Conservation (phyloP, 2,797 vertebrate genomes). For the Hapalemur alaotrensis region DNA sequence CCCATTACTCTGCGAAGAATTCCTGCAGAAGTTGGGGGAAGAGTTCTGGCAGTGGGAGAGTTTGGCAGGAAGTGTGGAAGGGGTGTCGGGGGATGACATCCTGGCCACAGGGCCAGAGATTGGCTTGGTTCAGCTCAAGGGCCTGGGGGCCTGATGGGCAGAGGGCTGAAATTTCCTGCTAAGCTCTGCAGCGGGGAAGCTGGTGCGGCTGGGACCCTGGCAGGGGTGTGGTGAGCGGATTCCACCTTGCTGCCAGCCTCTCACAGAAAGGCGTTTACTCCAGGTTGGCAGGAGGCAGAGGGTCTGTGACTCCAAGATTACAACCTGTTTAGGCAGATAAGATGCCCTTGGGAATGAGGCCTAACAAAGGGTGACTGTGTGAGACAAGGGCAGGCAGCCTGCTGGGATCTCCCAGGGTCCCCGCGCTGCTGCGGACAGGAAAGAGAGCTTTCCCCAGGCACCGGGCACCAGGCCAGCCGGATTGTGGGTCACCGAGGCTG, state of each 20-base stretch:
- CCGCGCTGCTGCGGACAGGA: neutral
- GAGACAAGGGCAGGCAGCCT: neutral
- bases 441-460: neutral
- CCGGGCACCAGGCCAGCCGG: neutral
- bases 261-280: neutral
- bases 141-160: neutral
- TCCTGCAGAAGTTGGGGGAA: neutral
- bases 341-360: conserved; percentile 42
- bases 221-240: neutral
- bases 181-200: neutral
- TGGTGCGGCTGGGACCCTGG: too few species aligned
- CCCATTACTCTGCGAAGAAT: neutral
- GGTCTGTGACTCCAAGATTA: conserved; percentile 57
- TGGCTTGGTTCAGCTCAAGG: neutral
- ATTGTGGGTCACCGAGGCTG: neutral
- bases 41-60: neutral
- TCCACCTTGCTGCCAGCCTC: neutral
- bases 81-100: neutral
- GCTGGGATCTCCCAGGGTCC: neutral
- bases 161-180: neutral
- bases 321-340: conserved; percentile 69
- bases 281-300: conserved; percentile 17
- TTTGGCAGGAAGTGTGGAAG: too few species aligned
- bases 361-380: conserved; percentile 64
- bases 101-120: neutral